Evolutionary conservation across 2,888 invertebrate species (phyloP), one percentile per base, ranked within the genome.

Genomic region (Diloba caeruleocephala): DNA sequence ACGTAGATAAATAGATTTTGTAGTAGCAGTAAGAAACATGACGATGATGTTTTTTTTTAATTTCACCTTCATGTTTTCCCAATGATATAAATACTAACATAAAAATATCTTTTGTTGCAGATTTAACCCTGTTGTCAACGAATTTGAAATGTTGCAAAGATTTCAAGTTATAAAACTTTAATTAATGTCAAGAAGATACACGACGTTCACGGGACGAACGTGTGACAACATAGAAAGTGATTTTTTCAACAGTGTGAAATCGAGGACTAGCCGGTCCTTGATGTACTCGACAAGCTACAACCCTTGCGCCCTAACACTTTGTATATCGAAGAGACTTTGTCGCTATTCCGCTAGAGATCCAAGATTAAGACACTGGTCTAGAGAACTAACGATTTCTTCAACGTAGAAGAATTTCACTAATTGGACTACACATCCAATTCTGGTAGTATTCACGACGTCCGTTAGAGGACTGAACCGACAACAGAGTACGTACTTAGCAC

Each of bases 271-370:
- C 88, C 89, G 85, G 93, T 92, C 92, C 92, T 93, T 93, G 92
- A 93, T 93, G 93, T 90, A 89, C 90, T 83, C 92, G 87, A 88
- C 88, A 91, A 90, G 85, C 69, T 85, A 88, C 88, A 90, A 92
- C 85, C 92, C 90, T 79, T 88, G 87, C 87, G 88, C 90, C 81
- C 87, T 92, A 65, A 91, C 88, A 78, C 90, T 91, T 85, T 89
- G 86, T 71, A 88, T 89, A 72, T 88, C 91, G 55, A 91, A 89
- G 82, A 90, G 85, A 74, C 91, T 90, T 65, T 92, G 90, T 86
- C 88, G 92, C 65, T 94, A 93, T 79, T 94, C 93, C 36, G 94
- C 93, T 65, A 93, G 94, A 89, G 95, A 95, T 78, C 95, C 95
- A 62, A 94, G 94, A 78, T 94, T 94, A 94, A 95, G 94, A 94